phyloP scores from a whole-genome alignment of 2,888 invertebrate species.

The Pseudoips prasinana region DNA sequence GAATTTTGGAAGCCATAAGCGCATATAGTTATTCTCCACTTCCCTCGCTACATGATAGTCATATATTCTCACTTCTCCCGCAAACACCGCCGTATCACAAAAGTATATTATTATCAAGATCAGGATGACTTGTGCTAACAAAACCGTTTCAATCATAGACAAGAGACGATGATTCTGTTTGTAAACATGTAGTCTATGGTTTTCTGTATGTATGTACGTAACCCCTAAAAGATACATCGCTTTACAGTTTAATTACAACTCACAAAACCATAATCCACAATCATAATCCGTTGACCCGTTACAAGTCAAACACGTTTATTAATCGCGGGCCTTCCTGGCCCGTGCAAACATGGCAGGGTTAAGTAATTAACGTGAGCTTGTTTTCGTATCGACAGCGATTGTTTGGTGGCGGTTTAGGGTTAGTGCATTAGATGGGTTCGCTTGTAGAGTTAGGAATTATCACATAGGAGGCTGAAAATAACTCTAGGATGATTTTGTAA shows the following conservation, averaged over 20 bases:
- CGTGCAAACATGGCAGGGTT: constrained; percentile 56
- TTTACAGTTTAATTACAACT: constrained; percentile 39
- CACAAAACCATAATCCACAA: constrained; percentile 40
- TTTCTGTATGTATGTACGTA: background rate
- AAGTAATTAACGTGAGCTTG: constrained; percentile 68
- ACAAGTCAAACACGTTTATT: constrained; percentile 69
- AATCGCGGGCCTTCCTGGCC: constrained; percentile 55
- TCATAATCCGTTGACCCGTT: constrained; percentile 46
- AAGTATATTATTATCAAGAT: no score
- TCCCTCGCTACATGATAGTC: no score
- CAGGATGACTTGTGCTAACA: no score
- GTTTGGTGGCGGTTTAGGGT: constrained; percentile 38
- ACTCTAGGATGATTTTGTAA: no score
- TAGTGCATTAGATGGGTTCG: constrained; percentile 3
- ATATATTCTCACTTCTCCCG: no score
- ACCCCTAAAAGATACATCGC: constrained; percentile 4
- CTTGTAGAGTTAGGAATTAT: background rate
- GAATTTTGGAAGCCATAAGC: no score
- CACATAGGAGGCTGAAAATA: no score
- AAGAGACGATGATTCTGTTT: no score
- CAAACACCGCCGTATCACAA: no score
- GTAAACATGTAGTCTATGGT: no score
- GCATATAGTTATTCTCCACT: no score
- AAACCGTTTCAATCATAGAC: no score
- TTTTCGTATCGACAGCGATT: constrained; percentile 52